Evolutionary conservation across 1,140 invertebrate species (phyloP).

Genomic region (Rhopalosiphum maidis): DNA sequence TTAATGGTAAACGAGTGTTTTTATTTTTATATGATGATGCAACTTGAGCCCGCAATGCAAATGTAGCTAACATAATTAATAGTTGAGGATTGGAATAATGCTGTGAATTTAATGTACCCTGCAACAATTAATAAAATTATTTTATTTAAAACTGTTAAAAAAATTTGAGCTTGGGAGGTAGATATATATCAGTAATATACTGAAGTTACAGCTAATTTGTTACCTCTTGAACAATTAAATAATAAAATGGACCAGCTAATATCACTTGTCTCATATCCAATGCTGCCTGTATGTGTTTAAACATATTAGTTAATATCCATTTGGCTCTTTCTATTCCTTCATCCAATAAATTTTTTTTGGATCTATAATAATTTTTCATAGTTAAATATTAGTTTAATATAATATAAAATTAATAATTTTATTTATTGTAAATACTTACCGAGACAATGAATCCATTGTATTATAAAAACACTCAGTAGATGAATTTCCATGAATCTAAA

Average conservation of each 20-base stretch:
- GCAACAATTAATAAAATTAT: slow-evolving; percentile 48
- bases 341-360: slow-evolving; percentile 70
- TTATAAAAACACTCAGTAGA: slow-evolving; percentile 60
- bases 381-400: slow-evolving; percentile 65
- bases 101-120: slow-evolving; percentile 69
- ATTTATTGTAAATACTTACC: slow-evolving; percentile 49
- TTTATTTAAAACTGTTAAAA: neutral
- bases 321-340: slow-evolving; percentile 80
- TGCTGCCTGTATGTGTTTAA: slow-evolving; percentile 80
- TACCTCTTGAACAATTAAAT: slow-evolving; percentile 82
- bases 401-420: slow-evolving; percentile 65
- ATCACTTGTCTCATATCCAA: slow-evolving; percentile 82
- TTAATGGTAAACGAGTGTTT: slow-evolving; percentile 69
- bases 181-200: too few species aligned
- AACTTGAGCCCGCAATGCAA: slow-evolving; percentile 77
- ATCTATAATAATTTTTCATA: slow-evolving; percentile 58
- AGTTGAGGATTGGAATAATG: slow-evolving; percentile 78
- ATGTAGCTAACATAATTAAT: slow-evolving; percentile 79
- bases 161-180: neutral
- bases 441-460: slow-evolving; percentile 60
- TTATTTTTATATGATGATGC: slow-evolving; percentile 69
- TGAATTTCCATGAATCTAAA: slow-evolving; percentile 61
- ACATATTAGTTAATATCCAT: slow-evolving; percentile 74
- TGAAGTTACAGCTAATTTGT: neutral
- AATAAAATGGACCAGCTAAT: slow-evolving; percentile 88